Percentiles rank a stretch among this genome's conserved stretches.
Conservation (phyloP, 2,888 invertebrate genomes). For the Lochmaea crataegi region DNA sequence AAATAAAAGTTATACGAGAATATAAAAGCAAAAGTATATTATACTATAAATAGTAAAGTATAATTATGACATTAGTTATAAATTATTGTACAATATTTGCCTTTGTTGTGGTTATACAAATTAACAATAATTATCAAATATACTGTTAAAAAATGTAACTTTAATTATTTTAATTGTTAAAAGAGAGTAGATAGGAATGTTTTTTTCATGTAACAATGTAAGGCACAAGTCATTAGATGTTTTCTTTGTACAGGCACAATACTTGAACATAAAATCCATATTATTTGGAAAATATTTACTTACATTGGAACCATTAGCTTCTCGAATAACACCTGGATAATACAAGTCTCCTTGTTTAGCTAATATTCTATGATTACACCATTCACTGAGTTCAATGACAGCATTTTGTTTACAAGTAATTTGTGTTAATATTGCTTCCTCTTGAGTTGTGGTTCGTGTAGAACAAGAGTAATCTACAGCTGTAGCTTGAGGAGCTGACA, state of each 20-base stretch:
- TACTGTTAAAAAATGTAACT: no score
- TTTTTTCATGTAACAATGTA: background rate
- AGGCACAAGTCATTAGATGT: background rate
- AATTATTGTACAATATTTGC: no score
- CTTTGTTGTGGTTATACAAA: no score
- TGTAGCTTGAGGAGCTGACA: conserved; percentile 60
- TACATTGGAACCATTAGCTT: conserved; percentile 74
- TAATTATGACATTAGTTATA: no score
- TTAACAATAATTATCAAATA: no score
- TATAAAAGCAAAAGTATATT: no score
- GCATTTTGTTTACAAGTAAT: conserved; percentile 51
- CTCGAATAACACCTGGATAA: conserved; percentile 88
- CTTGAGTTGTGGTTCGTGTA: conserved; percentile 53
- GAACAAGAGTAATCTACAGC: conserved; percentile 63
- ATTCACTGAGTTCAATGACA: conserved; percentile 86
- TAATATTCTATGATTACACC: conserved; percentile 92
- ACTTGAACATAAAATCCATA: background rate
- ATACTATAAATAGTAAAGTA: no score
- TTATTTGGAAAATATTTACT: conserved; percentile 47
- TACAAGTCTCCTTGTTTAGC: conserved; percentile 87
- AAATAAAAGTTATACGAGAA: no score
- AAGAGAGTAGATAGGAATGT: no score
- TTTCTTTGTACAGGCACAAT: background rate
- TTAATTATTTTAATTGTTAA: no score
- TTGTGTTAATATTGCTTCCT: conserved; percentile 51